These are phyloP conservation scores for Fragum sueziense DNA, from an alignment of 2,888 invertebrate species.

Conservation along the genomic window DNA sequence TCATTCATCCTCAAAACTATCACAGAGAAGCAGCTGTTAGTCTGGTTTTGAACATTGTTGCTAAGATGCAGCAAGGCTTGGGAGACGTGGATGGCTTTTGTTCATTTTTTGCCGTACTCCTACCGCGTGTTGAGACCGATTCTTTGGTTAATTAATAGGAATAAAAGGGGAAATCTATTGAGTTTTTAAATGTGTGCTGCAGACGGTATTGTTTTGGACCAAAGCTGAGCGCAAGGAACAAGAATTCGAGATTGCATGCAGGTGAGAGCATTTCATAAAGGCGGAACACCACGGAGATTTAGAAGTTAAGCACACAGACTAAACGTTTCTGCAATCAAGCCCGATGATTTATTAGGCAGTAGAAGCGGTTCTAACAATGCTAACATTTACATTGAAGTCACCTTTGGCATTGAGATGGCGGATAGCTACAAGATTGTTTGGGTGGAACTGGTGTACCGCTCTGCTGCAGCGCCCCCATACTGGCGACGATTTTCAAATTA, in stretches of 20 bases:
- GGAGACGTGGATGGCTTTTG: constrained; percentile 67
- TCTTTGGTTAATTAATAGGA: constrained; percentile 78
- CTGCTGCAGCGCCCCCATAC: constrained; percentile 42
- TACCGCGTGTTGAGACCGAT: constrained; percentile 77
- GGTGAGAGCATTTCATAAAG: constrained; percentile 75
- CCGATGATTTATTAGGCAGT: constrained; percentile 80
- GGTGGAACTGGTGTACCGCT: constrained; percentile 39
- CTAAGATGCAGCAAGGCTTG: constrained; percentile 51
- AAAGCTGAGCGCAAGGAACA: constrained; percentile 69
- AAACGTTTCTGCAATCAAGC: constrained; percentile 73
- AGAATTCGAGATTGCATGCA: constrained; percentile 69
- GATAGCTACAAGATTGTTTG: constrained; percentile 45
- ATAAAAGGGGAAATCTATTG: constrained; percentile 77
- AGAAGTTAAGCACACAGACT: constrained; percentile 74
- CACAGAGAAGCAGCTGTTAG: constrained; percentile 53
- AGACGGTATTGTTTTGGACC: constrained; percentile 70
- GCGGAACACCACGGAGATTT: constrained; percentile 66
- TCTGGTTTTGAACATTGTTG: constrained; percentile 60
- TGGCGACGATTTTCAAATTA: constrained; percentile 54
- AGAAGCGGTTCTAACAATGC: constrained; percentile 74
- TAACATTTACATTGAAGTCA: constrained; percentile 63
- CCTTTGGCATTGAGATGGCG: constrained; percentile 47
- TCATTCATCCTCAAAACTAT: constrained; percentile 46
- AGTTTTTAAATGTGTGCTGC: constrained; percentile 68
- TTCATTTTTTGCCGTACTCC: constrained; percentile 66